Evolutionary conservation across 2,113 vertebrate genomes (phyloP), one percentile per base, ranked within the genome.

Genomic region (Nerophis lumbriciformis): DNA sequence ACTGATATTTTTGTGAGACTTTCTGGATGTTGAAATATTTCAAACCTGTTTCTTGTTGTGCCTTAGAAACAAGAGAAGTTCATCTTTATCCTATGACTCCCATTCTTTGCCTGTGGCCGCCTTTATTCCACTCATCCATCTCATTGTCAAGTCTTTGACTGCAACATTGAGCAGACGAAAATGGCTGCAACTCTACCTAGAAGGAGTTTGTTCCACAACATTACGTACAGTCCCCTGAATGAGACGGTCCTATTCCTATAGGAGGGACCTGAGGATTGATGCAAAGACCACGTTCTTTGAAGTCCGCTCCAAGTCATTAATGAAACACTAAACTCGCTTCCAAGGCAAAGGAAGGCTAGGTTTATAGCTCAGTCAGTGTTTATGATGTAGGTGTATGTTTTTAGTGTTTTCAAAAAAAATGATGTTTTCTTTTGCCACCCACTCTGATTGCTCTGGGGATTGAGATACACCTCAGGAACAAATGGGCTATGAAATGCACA

Each of bases 181-280:
- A 60, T 65, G 76, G 77, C 66, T 71, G 55, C 70, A 50, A 66
- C 59, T 59, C 53, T 70, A 78, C 78, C 83, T 76, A 65, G 71
- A 55, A 85, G 78, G 77, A 81, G 78, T 85, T 83, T 85, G 85
- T 89, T 90, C 85, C 86, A 85, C 79, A 36, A 87, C 85, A 88
- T 88, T 88, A 88, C 73, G 68, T 88, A 88, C 73, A 71, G 77
- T 78, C 81, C 76, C 65, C 67, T 75, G 75, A 71, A 81, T 42
- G 69, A 61, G 72, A 62, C 50, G 56, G 39, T 70, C 54, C 66
- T 5, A n/a, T 54, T 77, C 63, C 59, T 50, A 49, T 52, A 11
- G 28, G 38, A 36, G 21, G 28, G 54, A 67, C 65, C 56, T 48
- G 55, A 68, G 63, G 28, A 61, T 72, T 71, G 36, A n/a, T 38